Evolutionary conservation across 92 coral and sea anemone genomes (phyloP).

Genomic region (Scolanthus callimorphus): DNA sequence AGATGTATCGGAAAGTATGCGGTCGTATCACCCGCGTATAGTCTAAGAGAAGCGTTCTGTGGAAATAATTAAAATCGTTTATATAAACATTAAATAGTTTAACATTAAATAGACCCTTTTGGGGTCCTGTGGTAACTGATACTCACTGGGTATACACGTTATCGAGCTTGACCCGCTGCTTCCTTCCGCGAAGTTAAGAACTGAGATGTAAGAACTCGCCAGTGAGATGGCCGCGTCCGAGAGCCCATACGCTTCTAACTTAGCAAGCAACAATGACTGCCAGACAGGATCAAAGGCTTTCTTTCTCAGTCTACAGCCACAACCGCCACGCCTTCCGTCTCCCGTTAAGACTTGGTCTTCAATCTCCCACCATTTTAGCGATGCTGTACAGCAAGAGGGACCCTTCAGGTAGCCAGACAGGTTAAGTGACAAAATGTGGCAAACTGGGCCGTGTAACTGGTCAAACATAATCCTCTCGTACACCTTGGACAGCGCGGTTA

Average conservation of each 20-base stretch:
- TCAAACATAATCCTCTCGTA: constrained; percentile 3
- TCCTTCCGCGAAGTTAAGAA: not conserved
- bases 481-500: constrained; percentile 5
- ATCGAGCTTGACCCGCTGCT: not conserved
- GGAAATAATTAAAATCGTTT: constrained; percentile 6
- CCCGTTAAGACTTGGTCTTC: not conserved
- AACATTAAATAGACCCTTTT: not conserved
- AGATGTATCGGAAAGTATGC: constrained; percentile 3
- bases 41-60: constrained; percentile 5
- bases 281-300: constrained; percentile 15
- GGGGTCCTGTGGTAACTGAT: constrained; percentile 1
- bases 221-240: not conserved
- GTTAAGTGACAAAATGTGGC: not conserved
- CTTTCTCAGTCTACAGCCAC: constrained; percentile 5
- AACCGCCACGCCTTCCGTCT: not conserved
- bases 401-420: constrained; percentile 7
- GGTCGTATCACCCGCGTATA: constrained; percentile 11
- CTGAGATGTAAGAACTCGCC: not conserved
- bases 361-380: not conserved
- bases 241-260: not conserved
- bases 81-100: not conserved
- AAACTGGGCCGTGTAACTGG: constrained; percentile 1
- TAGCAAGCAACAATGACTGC: not conserved
- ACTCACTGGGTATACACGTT: not conserved
- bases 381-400: constrained; percentile 7